These are phyloP conservation scores for Anastatus disparis DNA, from an alignment of 1,140 invertebrate genomes.

Conservation along the genomic window DNA sequence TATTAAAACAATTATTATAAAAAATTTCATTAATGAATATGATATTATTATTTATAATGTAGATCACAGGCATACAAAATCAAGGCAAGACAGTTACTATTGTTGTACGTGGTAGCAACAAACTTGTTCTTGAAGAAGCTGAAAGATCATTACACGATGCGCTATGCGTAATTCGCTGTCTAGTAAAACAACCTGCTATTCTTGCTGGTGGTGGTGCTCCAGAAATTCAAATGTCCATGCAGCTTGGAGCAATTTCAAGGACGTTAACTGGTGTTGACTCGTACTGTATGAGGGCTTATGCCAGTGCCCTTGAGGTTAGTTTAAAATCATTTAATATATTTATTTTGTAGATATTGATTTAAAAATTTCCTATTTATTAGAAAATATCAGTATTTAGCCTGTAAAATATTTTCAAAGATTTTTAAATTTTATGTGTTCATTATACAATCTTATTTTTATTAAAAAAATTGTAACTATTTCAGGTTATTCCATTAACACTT, in stretches of 20 bases:
- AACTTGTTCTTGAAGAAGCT: constrained; percentile 95
- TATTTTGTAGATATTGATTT: too few relatives aligned
- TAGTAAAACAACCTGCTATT: constrained; percentile 91
- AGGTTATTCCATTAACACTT: constrained; percentile 90
- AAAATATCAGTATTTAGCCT: too few relatives aligned
- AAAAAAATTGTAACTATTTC: too few relatives aligned
- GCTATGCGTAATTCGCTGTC: constrained; percentile 95
- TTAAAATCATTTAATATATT: background rate
- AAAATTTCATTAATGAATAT: constrained; percentile 14
- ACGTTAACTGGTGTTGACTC: constrained; percentile 91
- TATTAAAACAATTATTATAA: constrained; percentile 13
- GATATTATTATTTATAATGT: constrained; percentile 35
- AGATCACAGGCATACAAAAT: constrained; percentile 90
- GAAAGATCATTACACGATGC: constrained; percentile 97
- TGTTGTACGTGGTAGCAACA: constrained; percentile 96
- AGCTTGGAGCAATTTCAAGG: constrained; percentile 84
- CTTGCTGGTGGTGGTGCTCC: constrained; percentile 97
- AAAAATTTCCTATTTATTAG: too few relatives aligned
- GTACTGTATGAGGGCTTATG: constrained; percentile 94
- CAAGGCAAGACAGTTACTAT: constrained; percentile 93
- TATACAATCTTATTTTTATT: background rate
- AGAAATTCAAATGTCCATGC: constrained; percentile 92
- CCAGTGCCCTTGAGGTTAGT: constrained; percentile 91
- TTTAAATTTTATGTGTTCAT: background rate
- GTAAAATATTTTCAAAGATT: too few relatives aligned